phyloP scores from a whole-genome alignment of 2,888 invertebrate species.

The Nephrotoma guestfalica region DNA sequence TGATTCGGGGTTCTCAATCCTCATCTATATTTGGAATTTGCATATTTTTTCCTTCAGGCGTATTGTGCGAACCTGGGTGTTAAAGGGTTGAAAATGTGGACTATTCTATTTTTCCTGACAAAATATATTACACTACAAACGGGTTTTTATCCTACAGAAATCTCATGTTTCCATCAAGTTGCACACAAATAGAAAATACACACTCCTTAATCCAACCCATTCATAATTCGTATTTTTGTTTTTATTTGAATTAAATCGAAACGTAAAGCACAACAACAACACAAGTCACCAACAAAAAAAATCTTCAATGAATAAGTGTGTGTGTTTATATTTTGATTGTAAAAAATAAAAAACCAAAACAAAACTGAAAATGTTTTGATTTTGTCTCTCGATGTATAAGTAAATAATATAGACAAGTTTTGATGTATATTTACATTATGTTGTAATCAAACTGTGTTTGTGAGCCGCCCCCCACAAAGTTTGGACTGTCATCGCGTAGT shows the following conservation, averaged over 20 bases:
- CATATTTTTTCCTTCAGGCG: no score
- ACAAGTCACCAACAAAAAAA: background rate
- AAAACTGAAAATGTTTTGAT: background rate
- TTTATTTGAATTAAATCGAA: background rate
- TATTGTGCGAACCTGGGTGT: no score
- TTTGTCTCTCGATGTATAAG: background rate
- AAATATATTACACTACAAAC: no score
- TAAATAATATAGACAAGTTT: no score
- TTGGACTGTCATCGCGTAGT: constrained; percentile 9
- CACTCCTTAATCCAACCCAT: background rate
- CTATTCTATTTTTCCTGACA: no score
- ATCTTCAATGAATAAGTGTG: background rate
- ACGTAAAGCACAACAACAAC: background rate
- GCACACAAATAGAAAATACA: background rate
- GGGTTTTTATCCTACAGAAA: no score
- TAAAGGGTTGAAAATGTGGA: no score
- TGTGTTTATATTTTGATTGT: background rate
- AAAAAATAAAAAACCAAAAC: background rate
- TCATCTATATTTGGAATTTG: no score
- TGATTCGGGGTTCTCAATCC: no score
- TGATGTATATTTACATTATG: background rate
- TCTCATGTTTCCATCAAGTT: no score
- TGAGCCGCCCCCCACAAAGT: constrained; percentile 14
- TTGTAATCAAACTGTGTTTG: background rate
- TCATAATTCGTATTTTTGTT: background rate